Evolutionary conservation across 2,888 invertebrate genomes (phyloP).

Genomic region (Salticus scenicus): DNA sequence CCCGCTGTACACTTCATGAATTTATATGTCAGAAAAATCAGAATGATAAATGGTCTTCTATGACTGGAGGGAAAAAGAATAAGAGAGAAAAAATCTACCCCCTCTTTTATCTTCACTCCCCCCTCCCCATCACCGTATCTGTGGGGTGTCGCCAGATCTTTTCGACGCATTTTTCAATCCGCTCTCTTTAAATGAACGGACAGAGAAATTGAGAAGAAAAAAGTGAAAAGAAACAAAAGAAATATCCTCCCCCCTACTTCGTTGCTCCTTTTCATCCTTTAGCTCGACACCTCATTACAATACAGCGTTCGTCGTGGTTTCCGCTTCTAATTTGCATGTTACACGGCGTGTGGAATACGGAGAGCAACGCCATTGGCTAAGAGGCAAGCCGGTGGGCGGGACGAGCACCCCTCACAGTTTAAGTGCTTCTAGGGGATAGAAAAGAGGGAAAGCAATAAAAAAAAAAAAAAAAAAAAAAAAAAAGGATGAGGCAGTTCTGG

Average conservation of each 20-base stretch:
- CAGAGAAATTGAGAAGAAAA: slow-evolving; percentile 23
- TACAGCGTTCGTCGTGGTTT: slow-evolving; percentile 45
- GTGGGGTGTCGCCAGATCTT: slow-evolving; percentile 17
- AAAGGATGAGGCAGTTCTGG: slow-evolving; percentile 45
- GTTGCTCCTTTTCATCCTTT: background rate
- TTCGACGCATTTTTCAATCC: slow-evolving; percentile 55
- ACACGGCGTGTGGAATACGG: slow-evolving; percentile 58
- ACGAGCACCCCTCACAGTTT: slow-evolving; percentile 36
- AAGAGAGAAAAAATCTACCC: slow-evolving; percentile 18
- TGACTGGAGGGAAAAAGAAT: background rate
- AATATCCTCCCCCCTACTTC: background rate
- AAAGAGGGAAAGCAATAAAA: background rate
- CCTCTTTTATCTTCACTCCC: slow-evolving; percentile 17
- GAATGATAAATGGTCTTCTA: slow-evolving; percentile 8
- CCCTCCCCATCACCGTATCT: background rate
- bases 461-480: background rate
- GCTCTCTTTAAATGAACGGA: slow-evolving; percentile 38
- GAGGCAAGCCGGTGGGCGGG: slow-evolving; percentile 60
- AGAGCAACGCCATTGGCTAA: slow-evolving; percentile 63
- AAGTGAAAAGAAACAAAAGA: slow-evolving; percentile 23
- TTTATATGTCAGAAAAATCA: slow-evolving; percentile 14
- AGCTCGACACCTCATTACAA: slow-evolving; percentile 68
- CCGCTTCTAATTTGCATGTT: slow-evolving; percentile 67
- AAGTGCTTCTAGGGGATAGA: slow-evolving; percentile 60
- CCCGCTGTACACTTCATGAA: slow-evolving; percentile 12